Percentiles rank a stretch among this genome's conserved stretches.
Evolutionary conservation across 2,113 vertebrate genomes (phyloP).

Genomic region (Eulemur macaco): DNA sequence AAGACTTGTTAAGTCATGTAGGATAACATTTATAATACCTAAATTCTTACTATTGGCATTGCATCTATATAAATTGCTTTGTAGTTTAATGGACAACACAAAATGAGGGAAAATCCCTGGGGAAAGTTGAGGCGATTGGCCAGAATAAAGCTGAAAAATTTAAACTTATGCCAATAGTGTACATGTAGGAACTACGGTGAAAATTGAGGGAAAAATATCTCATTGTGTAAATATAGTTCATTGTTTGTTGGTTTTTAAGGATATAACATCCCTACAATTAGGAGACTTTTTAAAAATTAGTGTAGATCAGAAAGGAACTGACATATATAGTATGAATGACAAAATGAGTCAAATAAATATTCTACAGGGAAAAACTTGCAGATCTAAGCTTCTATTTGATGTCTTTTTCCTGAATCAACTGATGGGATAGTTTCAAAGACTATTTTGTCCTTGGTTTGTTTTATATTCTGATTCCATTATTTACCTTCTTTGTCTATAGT

Average conservation of each 20-base stretch:
- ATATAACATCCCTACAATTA: not conserved
- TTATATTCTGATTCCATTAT: conserved; percentile 11
- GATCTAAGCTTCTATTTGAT: not conserved
- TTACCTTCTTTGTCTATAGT: conserved; percentile 1
- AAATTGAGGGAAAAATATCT: not conserved
- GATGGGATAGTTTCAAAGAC: not conserved
- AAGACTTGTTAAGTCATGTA: not conserved
- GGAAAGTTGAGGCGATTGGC: not conserved
- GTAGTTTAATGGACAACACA: not conserved
- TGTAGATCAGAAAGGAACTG: not conserved
- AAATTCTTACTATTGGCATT: conserved; percentile 27
- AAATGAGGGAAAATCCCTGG: not conserved
- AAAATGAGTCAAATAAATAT: conserved; percentile 37
- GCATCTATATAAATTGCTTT: not conserved
- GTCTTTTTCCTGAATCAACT: not conserved
- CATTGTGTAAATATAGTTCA: not conserved
- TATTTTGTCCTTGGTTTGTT: conserved; percentile 19
- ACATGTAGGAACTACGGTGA: not conserved
- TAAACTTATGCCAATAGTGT: not conserved
- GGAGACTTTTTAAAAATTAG: not conserved
- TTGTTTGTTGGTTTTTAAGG: conserved; percentile 11
- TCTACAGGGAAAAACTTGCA: not conserved
- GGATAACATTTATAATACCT: conserved; percentile 2
- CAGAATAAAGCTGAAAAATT: conserved; percentile 28
- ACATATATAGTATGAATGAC: not conserved